These are phyloP conservation scores for Kryphioiulus occultus DNA, from an alignment of 2,888 invertebrate genomes.

Conservation along the genomic window DNA sequence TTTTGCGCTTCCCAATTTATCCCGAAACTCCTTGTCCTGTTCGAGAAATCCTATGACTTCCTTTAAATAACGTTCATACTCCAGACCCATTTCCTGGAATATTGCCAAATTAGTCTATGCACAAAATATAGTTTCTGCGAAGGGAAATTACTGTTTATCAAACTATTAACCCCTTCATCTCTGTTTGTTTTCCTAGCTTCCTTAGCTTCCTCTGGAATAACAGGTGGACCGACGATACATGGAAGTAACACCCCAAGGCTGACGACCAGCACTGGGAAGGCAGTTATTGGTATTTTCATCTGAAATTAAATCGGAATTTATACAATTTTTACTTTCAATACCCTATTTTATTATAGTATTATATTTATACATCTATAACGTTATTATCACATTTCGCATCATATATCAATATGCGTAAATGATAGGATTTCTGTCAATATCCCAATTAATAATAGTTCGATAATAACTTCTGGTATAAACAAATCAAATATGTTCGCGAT, in stretches of 20 bases:
- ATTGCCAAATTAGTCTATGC: background rate
- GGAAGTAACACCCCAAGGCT: background rate
- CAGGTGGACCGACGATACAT: background rate
- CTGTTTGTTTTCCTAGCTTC: background rate
- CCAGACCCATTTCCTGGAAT: conserved; percentile 63
- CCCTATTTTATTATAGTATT: too few relatives aligned
- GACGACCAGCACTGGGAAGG: background rate
- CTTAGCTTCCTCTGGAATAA: background rate
- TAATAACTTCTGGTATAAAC: too few relatives aligned
- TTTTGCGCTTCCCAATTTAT: conserved; percentile 80
- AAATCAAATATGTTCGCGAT: too few relatives aligned
- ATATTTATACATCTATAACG: too few relatives aligned
- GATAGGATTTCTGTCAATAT: too few relatives aligned
- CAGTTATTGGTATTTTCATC: background rate
- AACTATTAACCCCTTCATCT: background rate
- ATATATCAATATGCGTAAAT: too few relatives aligned
- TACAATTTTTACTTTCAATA: too few relatives aligned
- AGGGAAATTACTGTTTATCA: background rate
- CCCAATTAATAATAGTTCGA: too few relatives aligned
- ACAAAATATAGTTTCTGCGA: background rate
- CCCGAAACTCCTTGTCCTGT: conserved; percentile 83
- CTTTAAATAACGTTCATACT: conserved; percentile 86
- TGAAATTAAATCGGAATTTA: background rate
- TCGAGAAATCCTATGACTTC: conserved; percentile 91
- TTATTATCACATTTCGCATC: too few relatives aligned